Evolutionary conservation across 1,140 invertebrate species (phyloP), one percentile per base, ranked within the genome.

Genomic region (Lepidostoma basale): DNA sequence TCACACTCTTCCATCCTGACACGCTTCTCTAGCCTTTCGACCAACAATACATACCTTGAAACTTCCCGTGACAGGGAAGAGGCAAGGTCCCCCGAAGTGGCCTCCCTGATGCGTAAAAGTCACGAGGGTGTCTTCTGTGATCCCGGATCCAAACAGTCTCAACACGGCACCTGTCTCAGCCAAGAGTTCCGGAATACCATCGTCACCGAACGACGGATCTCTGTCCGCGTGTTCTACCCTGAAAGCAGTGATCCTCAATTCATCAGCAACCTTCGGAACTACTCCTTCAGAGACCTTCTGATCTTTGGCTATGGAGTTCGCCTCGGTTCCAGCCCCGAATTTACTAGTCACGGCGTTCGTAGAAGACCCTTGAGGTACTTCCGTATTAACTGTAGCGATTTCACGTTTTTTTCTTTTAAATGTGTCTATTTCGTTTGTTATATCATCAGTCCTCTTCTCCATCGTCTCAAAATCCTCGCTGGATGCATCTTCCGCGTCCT

Each of bases 91-190:
- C 3, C 86, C 86, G 56, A 79, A 82, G 3, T 79, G 65, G 25
- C 83, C 82, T 0, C 71, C 66, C 36, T 84, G 78, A 26, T 87
- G 81, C 0, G 92, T 94, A 74, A 95, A 92, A 0, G 88, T 85
- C 40, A 95, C 86, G 10, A 87, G 77, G 0, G 92, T 92, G 52
- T 85, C 76, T 2, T 85, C 75, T 0, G 85, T 88, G 45, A 94
- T 82, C 14, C 88, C 88, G 23, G 76, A 77, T 0, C 92, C 93
- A 77, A 94, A 95, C n/a, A 95, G 68, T 26, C 92, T 86, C 62
- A 94, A 76, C 3, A 82, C 83, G 36, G 88, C 82, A 16, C 78
- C 76, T 0, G 77, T 79, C 9, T 85, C 84, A 4, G 87, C 85
- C 64, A 91, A 74, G 39, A 94, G 84, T 66, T 84, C 84, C 0